Evolutionary conservation across 2,113 vertebrate genomes (phyloP), one percentile per base, ranked within the genome.

Genomic region (Ranitomeya variabilis): DNA sequence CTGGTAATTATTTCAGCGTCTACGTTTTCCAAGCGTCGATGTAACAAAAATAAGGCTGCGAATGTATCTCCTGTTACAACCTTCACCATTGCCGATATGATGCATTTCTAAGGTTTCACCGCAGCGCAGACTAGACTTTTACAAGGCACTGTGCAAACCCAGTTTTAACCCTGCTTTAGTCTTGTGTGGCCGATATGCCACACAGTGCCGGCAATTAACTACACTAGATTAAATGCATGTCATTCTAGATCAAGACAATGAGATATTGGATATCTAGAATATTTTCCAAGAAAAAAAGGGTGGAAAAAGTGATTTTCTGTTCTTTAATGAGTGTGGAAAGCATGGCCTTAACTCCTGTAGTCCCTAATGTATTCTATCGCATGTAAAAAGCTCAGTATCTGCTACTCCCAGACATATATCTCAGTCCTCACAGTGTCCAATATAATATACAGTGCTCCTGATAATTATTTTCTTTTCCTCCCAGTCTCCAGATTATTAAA

Each of bases 211-310:
- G 60, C 66, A 84, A 84, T 84, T 84, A 84, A 84, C 82, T 69
- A 71, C 82, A 55, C 82, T 6, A 69, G 81, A 84, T 84, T 84
- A 84, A 84, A 84, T n/a, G 82, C 82, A 84, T 84, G 81, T 84
- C 82, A 71, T 84, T 84, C n/a, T 54, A 84, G 64, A 84, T 84
- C 82, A 84, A 67, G 82, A 69, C 71, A 84, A 71, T 12, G 82
- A 15, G 66, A 84, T 71, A 84, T 21, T 69, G 66, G 66, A 52
- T 67, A 84, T 55, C 81, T 67, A 54, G 51, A 67, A 23, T 71
- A 54, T 83, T 83, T 66, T 51, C 37, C 59, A 67, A 52, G 60
- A 64, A 79, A 60, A 60, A 60, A 79, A 80, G 51, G 21, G n/a
- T 8, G 18, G 62, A 81, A 81, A 71, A 54, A 52, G 81, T 23